Base-by-base conservation (phyloP, 2,797 vertebrate genomes). In the Siniperca obscura region DNA sequence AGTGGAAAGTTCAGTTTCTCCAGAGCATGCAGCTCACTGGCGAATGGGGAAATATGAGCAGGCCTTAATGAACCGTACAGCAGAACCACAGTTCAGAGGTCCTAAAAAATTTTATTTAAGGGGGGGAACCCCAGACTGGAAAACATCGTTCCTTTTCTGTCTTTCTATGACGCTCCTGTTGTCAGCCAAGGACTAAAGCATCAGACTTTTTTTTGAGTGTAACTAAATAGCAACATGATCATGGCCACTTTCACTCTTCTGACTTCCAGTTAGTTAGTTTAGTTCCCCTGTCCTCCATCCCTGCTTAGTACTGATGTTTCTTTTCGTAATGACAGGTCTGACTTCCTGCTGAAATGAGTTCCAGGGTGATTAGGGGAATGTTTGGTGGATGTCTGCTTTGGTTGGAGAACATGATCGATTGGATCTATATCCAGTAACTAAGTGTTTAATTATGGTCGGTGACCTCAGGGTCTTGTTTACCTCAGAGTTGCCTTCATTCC, bases 51-150 rank as follows among this genome's bases (percentile, higher is more conserved):
- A 88, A 89, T 92, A 93, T 86, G 87, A 81, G 78, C 5, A 0
- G 8, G 48, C 76, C 64, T 83, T 90, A 92, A 93, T 91, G 89
- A 90, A 90, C 64, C 79, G 72, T 66, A 8, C 74, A 70, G 83
- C 73, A 65, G 56, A 76, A 80, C 36, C 81, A 74, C 89, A 85
- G 89, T 85, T 90, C 83, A 86, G 62, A 88, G 82, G 70, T 86
- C 62, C 71, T 81, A 70, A 84, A 84, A 88, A 86, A 88, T 89
- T 52, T 81, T 70, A 56, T 83, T 87, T 68, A 42, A 74, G 59
- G 68, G 14, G 73, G 50, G 82, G 2, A 38, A 13, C 1, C 22
- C 5, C 60, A 22, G 44, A 61, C 10, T 78, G 40, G 25, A n/a
- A 86, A 82, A 38, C 66, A 64, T 80, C 66, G 56, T 61, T 70